phyloP scores from a whole-genome alignment of 2,888 invertebrate genomes.

The Dinocampus coccinellae region DNA sequence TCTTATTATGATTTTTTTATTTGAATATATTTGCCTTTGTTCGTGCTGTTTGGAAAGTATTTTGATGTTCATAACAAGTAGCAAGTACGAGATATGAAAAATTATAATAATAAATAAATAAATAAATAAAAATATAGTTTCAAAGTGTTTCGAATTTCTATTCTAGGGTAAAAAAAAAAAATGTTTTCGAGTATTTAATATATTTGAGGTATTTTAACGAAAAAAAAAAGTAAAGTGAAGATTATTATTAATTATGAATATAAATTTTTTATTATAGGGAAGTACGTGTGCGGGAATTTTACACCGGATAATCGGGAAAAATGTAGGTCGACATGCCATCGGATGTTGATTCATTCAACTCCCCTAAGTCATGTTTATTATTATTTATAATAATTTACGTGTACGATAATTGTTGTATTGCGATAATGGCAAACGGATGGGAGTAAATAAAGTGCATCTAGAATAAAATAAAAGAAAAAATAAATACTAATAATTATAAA shows the following conservation, averaged over 20 bases:
- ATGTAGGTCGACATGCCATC: constrained; percentile 50
- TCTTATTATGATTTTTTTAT: no score
- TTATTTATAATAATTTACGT: constrained; percentile 36
- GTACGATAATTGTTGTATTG: neutral
- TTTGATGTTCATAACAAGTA: no score
- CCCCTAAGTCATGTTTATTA: constrained; percentile 45
- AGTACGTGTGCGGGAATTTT: constrained; percentile 19
- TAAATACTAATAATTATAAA: constrained; percentile 5
- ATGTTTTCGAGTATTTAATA: neutral
- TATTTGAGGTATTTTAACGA: neutral
- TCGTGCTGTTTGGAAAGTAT: no score
- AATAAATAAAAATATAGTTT: no score
- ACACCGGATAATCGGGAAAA: constrained; percentile 22
- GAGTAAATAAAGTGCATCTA: neutral
- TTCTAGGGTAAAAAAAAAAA: neutral
- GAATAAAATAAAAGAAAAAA: neutral
- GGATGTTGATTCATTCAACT: constrained; percentile 46
- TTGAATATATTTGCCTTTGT: no score
- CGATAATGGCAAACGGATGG: neutral
- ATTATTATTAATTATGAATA: constrained; percentile 11
- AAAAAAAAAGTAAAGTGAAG: neutral
- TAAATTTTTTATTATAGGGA: constrained; percentile 6
- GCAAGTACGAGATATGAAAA: no score
- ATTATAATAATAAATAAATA: no score
- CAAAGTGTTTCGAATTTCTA: no score